These are phyloP conservation scores for Cephus pulcher DNA, from an alignment of 2,888 invertebrate species.

Conservation along the genomic window DNA sequence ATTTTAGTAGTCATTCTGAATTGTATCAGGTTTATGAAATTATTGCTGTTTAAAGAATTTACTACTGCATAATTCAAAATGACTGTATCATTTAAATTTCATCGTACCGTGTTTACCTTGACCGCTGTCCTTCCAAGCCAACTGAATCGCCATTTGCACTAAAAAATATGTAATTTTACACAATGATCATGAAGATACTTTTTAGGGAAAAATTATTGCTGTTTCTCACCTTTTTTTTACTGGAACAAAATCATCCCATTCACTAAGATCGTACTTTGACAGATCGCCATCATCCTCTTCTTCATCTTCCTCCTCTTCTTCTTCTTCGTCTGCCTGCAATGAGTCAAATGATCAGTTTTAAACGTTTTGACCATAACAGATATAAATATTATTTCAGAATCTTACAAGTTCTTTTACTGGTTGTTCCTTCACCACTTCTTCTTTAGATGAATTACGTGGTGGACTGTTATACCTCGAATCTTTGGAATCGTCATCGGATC, in stretches of 20 bases:
- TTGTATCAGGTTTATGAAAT: background rate
- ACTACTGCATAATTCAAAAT: slow-evolving; percentile 6
- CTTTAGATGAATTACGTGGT: slow-evolving; percentile 51
- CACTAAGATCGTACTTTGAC: slow-evolving; percentile 71
- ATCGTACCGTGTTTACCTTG: slow-evolving; percentile 51
- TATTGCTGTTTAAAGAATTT: background rate
- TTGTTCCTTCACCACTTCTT: slow-evolving; percentile 40
- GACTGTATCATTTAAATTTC: slow-evolving; percentile 14
- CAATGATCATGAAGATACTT: background rate
- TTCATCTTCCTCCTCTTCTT: slow-evolving; percentile 69
- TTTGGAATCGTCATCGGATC: slow-evolving; percentile 62
- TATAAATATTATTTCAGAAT: background rate
- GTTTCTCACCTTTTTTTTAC: slow-evolving; percentile 56
- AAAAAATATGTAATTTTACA: slow-evolving; percentile 33
- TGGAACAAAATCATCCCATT: slow-evolving; percentile 67
- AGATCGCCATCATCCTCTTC: slow-evolving; percentile 71
- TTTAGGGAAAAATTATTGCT: background rate
- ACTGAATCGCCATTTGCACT: slow-evolving; percentile 54
- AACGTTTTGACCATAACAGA: background rate
- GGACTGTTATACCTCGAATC: slow-evolving; percentile 58
- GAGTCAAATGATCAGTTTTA: background rate
- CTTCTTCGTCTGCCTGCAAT: slow-evolving; percentile 50
- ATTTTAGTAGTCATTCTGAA: background rate
- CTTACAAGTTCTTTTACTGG: slow-evolving; percentile 7
- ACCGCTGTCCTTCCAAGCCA: slow-evolving; percentile 50